A percentile compares a stretch with the other conserved stretches of the same genome.
phyloP scores from a whole-genome alignment of 2,888 invertebrate species.

The Onchidella celtica region DNA sequence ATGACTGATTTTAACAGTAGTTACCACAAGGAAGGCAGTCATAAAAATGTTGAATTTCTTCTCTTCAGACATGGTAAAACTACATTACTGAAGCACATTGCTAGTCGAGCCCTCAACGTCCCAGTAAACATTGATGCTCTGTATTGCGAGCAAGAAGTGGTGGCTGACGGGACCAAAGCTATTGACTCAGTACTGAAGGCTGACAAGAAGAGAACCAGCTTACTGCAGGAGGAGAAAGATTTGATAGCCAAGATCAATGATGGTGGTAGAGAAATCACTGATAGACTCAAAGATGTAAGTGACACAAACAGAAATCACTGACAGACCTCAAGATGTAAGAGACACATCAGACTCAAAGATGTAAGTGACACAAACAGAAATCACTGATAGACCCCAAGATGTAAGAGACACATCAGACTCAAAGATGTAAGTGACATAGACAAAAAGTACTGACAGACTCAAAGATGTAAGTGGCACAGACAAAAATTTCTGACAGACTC shows the following conservation, averaged over 20 bases:
- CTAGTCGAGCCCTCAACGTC: slow-evolving; percentile 93
- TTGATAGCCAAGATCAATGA: slow-evolving; percentile 86
- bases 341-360: slow-evolving; percentile 92
- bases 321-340: too few relatives aligned
- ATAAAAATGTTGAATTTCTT: too few relatives aligned
- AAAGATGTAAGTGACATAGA: slow-evolving; percentile 86
- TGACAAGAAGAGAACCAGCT: slow-evolving; percentile 91
- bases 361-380: slow-evolving; percentile 66
- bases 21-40: too few relatives aligned
- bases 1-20: too few relatives aligned
- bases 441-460: slow-evolving; percentile 80
- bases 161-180: slow-evolving; percentile 95
- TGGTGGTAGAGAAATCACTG: slow-evolving; percentile 64
- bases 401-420: too few relatives aligned
- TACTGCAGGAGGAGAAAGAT: slow-evolving; percentile 91
- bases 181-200: slow-evolving; percentile 96
- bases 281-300: slow-evolving; percentile 87
- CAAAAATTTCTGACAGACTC: slow-evolving; percentile 80
- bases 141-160: slow-evolving; percentile 97
- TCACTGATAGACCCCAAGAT: slow-evolving; percentile 81
- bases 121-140: slow-evolving; percentile 97
- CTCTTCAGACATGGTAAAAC: slow-evolving; percentile 95
- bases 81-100: slow-evolving; percentile 95
- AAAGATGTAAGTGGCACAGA: too few relatives aligned
- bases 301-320: slow-evolving; percentile 60